Evolutionary conservation across 53 echinoderm and acorn worm genomes (phyloP).

Genomic region (Antedon mediterranea): DNA sequence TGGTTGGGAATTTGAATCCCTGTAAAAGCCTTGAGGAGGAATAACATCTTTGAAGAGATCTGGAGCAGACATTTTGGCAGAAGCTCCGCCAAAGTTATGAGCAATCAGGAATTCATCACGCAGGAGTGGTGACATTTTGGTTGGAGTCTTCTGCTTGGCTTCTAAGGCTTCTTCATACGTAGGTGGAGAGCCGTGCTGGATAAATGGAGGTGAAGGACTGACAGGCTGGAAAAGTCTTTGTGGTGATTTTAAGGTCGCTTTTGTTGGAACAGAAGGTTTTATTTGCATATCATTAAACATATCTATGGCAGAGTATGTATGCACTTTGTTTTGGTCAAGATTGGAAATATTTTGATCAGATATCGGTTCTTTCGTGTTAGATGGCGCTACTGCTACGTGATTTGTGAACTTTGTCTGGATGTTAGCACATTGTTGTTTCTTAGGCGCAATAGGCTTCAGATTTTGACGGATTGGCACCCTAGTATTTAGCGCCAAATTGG

Average conservation of each 20-base stretch:
- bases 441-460: background rate
- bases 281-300: background rate
- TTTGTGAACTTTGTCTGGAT: background rate
- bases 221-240: background rate
- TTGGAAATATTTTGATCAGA: background rate
- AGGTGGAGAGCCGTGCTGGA: constrained; percentile 36
- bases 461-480: background rate
- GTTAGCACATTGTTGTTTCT: background rate
- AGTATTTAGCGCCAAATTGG: background rate
- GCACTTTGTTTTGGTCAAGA: background rate
- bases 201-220: constrained; percentile 62
- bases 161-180: constrained; percentile 30
- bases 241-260: background rate
- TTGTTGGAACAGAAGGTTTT: background rate
- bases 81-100: background rate
- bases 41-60: background rate
- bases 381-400: too few species aligned
- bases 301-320: background rate
- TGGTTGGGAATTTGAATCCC: constrained; percentile 27
- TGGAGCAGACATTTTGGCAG: background rate
- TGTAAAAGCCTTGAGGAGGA: background rate
- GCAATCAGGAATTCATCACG: background rate
- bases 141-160: constrained; percentile 1
- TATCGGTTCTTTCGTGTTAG: background rate
- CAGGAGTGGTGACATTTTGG: background rate